These are phyloP conservation scores for Coelogynopora nodosa DNA, from an alignment of 2,888 invertebrate species.

Conservation along the genomic window DNA sequence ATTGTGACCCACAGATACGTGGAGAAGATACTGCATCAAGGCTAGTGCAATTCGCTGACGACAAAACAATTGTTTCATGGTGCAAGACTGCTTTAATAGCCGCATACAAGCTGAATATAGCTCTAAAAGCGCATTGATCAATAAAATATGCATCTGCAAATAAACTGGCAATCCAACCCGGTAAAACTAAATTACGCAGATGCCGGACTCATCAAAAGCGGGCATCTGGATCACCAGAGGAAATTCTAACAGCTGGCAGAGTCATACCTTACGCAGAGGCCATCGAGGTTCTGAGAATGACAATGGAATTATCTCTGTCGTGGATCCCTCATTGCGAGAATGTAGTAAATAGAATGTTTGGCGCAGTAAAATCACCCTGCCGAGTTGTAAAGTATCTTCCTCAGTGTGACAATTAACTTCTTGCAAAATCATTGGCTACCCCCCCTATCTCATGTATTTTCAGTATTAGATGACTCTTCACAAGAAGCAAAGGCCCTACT, in stretches of 20 bases:
- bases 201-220: not conserved
- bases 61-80: not conserved
- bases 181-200: not conserved
- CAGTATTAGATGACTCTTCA: constrained; percentile 28
- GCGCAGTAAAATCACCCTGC: not conserved
- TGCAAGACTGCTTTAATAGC: not conserved
- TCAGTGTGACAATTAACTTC: not conserved
- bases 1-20: not conserved
- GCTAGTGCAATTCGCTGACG: not conserved
- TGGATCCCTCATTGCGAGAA: constrained; percentile 17
- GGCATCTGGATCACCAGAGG: not conserved
- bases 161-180: not conserved
- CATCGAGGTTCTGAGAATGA: constrained; percentile 25
- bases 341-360: not conserved
- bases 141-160: not conserved
- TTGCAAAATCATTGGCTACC: constrained; percentile 7
- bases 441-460: constrained; percentile 1
- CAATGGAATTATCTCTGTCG: not conserved
- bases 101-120: not conserved
- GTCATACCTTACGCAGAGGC: constrained; percentile 20
- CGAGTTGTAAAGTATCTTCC: constrained; percentile 28
- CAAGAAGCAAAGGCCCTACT: constrained; percentile 29
- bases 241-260: not conserved
- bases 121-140: not conserved
- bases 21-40: not conserved